A percentile compares a stretch with the other conserved stretches of the same genome.
phyloP scores from a whole-genome alignment of 2,113 vertebrate genomes.

The Zosterops japonicus region DNA sequence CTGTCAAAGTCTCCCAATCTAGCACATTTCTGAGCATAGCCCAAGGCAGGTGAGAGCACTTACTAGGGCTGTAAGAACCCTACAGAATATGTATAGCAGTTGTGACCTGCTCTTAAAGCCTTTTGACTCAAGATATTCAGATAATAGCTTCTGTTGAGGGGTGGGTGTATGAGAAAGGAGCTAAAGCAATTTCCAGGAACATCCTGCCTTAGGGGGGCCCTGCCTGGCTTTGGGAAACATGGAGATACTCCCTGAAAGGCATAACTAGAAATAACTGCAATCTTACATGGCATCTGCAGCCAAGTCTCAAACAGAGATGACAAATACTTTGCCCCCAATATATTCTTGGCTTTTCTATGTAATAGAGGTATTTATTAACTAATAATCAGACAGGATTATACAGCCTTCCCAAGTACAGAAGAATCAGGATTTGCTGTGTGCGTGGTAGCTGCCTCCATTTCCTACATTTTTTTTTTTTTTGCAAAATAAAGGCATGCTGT shows the following conservation, averaged over 20 bases:
- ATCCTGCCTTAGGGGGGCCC: not conserved
- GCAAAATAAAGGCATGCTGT: not conserved
- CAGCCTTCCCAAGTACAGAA: not conserved
- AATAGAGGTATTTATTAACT: not conserved
- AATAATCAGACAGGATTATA: not conserved
- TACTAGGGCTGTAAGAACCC: not conserved
- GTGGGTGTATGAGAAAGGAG: not conserved
- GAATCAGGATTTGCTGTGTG: not conserved
- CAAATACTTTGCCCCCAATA: not conserved
- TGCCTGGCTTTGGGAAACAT: not conserved
- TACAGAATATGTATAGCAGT: not conserved
- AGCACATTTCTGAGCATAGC: accelerated
- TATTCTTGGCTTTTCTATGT: not conserved
- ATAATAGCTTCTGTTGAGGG: not conserved
- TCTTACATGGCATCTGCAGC: not conserved
- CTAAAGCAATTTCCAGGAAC: not conserved
- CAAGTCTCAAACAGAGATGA: not conserved
- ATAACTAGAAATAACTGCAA: not conserved
- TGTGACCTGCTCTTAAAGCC: not conserved
- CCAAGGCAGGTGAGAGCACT: not conserved
- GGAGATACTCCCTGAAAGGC: not conserved
- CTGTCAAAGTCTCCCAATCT: not conserved
- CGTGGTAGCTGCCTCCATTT: not conserved
- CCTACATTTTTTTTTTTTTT: slow-evolving; percentile 8
- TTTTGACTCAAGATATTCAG: not conserved